Conservation (phyloP, 2,888 invertebrate species). For the Tridacna gigas region DNA sequence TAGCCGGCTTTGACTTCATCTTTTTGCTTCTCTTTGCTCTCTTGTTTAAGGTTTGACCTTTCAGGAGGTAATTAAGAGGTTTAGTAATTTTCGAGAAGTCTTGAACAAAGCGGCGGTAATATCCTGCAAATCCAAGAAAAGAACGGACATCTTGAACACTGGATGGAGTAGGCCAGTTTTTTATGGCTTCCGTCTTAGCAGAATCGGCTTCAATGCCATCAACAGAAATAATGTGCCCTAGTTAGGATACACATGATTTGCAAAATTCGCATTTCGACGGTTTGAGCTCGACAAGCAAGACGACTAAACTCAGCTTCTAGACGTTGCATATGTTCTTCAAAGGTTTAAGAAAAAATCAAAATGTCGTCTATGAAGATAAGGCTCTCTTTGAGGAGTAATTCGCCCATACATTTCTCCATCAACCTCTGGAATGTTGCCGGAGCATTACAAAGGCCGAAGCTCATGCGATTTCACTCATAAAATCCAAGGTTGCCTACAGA, state of each 20-base stretch:
- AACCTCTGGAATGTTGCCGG: no score
- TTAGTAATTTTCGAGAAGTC: not conserved
- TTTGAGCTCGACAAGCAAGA: no score
- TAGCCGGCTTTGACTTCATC: not conserved
- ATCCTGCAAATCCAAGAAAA: not conserved
- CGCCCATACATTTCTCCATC: not conserved
- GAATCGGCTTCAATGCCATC: not conserved
- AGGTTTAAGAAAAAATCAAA: not conserved
- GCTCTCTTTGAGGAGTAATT: not conserved
- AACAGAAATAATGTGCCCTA: no score
- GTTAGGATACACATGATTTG: no score
- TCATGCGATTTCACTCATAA: slow-evolving; percentile 68
- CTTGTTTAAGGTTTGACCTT: not conserved
- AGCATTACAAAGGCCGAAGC: slow-evolving; percentile 75
- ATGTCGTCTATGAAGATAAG: not conserved
- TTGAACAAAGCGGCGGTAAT: not conserved
- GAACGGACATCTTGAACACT: not conserved
- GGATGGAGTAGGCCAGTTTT: no score
- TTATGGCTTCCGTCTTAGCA: not conserved
- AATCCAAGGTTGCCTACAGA: slow-evolving; percentile 46
- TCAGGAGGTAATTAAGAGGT: not conserved
- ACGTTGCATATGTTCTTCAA: not conserved
- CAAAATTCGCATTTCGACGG: no score
- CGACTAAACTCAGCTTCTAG: not conserved
- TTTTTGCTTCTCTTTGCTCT: not conserved